phyloP scores from a whole-genome alignment of 2,113 vertebrate genomes.

The Hydropotes inermis region DNA sequence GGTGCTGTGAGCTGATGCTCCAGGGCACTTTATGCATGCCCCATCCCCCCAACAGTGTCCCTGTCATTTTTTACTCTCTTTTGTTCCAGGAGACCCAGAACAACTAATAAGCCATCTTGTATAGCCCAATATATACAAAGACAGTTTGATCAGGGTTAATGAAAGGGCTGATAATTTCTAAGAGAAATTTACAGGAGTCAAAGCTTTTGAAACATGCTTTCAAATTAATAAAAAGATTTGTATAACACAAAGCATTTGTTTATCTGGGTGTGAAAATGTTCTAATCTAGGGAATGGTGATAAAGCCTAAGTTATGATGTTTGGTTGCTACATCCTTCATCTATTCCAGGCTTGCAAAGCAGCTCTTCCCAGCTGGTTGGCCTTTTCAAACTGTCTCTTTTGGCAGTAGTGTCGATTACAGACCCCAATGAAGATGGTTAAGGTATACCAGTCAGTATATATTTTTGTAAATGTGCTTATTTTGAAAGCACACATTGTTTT shows the following conservation, averaged over 20 bases:
- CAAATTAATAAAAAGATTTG: background rate
- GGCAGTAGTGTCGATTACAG: background rate
- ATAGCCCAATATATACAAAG: background rate
- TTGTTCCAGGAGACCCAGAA: background rate
- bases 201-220: background rate
- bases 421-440: background rate
- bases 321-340: background rate
- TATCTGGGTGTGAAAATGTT: background rate
- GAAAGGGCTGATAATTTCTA: background rate
- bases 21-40: background rate
- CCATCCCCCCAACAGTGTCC: background rate
- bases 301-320: background rate
- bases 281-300: background rate
- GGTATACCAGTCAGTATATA: background rate
- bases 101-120: background rate
- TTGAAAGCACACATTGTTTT: constrained; percentile 15
- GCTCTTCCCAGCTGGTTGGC: background rate
- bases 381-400: background rate
- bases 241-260: background rate
- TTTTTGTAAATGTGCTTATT: constrained; percentile 20
- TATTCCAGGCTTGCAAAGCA: background rate
- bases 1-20: background rate
- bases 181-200: background rate
- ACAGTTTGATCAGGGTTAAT: background rate
- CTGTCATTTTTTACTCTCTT: background rate